A percentile compares a stretch with the other conserved stretches of the same genome.
These are phyloP conservation scores for Lepidothrix coronata DNA, from an alignment of 2,113 vertebrate species.

Conservation along the genomic window DNA sequence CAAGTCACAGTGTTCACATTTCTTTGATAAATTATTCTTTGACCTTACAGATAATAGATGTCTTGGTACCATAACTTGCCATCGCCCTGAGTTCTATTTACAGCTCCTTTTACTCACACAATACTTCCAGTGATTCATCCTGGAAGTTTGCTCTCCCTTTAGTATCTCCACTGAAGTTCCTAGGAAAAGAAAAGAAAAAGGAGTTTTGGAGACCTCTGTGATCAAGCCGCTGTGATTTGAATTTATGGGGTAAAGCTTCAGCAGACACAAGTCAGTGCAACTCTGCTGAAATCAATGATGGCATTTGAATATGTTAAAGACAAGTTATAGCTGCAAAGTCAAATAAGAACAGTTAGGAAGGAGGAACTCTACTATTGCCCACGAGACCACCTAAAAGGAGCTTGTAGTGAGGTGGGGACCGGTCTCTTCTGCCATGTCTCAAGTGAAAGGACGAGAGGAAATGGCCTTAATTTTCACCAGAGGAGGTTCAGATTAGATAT, in stretches of 20 bases:
- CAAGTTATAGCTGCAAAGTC: background rate
- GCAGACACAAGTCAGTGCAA: background rate
- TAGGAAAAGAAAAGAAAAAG: background rate
- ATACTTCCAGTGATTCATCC: background rate
- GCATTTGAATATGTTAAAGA: background rate
- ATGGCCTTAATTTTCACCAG: background rate
- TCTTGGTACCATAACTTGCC: background rate
- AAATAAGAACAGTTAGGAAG: background rate
- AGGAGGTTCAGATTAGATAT: background rate
- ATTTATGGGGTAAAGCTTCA: background rate
- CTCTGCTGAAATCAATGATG: background rate
- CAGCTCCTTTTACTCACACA: background rate
- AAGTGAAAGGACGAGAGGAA: background rate
- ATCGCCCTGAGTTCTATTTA: background rate
- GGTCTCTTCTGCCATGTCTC: background rate
- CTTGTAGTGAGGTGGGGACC: background rate
- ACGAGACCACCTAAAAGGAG: background rate
- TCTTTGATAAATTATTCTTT: background rate
- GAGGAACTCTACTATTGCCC: background rate
- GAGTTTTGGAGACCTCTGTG: background rate
- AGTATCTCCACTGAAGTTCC: background rate
- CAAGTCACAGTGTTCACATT: background rate
- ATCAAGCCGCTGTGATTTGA: background rate
- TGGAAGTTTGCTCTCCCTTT: background rate
- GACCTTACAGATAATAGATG: background rate